These are phyloP conservation scores for Enteromius treurensis DNA, from an alignment of 2,797 vertebrate genomes.

Conservation along the genomic window DNA sequence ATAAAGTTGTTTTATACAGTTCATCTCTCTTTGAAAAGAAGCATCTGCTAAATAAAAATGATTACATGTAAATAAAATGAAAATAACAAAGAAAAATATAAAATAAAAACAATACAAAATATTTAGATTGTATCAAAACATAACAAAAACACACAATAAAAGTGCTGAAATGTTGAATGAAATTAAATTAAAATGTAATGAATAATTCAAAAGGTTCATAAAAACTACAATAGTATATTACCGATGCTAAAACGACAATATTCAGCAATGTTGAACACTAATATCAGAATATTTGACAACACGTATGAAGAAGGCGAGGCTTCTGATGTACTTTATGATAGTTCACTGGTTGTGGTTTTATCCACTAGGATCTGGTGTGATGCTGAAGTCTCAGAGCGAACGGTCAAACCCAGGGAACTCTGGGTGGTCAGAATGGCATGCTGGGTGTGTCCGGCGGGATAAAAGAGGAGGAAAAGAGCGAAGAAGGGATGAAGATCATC, in stretches of 20 bases:
- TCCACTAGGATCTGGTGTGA: background rate
- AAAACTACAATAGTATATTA: background rate
- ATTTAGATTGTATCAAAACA: too few species aligned
- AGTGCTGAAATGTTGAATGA: too few species aligned
- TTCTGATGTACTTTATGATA: background rate
- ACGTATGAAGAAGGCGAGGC: background rate
- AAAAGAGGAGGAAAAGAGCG: conserved; percentile 10
- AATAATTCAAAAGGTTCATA: background rate
- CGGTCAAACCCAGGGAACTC: background rate
- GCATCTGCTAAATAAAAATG: too few species aligned
- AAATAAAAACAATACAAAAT: too few species aligned
- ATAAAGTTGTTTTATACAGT: background rate
- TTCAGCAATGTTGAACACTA: background rate
- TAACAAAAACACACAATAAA: too few species aligned
- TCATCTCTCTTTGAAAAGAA: too few species aligned
- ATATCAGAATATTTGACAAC: background rate
- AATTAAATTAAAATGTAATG: background rate
- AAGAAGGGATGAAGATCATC: conserved; percentile 7
- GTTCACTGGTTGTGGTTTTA: background rate
- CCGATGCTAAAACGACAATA: background rate
- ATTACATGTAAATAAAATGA: too few species aligned
- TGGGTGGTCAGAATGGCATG: conserved; percentile 14
- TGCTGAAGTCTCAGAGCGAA: background rate
- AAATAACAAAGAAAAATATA: too few species aligned
- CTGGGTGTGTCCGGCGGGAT: background rate